Evolutionary conservation across 2,888 invertebrate species (phyloP).

Genomic region (Drosophila longiperda): DNA sequence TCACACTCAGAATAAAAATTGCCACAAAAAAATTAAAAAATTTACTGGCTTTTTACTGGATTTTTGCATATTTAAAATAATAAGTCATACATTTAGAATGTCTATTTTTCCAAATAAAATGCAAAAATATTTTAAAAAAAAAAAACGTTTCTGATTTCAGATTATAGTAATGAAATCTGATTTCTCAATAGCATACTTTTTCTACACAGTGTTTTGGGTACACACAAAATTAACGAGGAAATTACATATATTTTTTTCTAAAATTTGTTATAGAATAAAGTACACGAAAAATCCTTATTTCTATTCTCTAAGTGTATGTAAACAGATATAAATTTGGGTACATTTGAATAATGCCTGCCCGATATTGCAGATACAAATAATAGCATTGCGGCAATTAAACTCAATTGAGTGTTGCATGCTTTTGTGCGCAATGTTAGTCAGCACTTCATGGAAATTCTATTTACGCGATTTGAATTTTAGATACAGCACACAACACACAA

Average conservation of each 20-base stretch:
- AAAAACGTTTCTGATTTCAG: neutral
- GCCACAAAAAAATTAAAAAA: neutral
- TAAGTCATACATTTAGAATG: neutral
- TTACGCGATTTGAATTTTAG: conserved; percentile 41
- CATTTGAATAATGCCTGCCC: conserved; percentile 42
- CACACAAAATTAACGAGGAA: neutral
- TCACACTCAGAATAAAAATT: neutral
- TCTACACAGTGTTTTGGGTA: neutral
- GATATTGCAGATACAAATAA: conserved; percentile 37
- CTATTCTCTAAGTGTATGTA: neutral
- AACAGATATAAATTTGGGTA: neutral
- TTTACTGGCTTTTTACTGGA: neutral
- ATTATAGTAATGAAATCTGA: neutral
- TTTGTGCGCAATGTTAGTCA: conserved; percentile 42
- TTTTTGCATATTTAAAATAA: neutral
- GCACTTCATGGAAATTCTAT: conserved; percentile 16
- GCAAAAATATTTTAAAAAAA: neutral
- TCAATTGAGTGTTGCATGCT: conserved; percentile 72
- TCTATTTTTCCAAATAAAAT: neutral
- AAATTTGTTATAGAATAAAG: neutral
- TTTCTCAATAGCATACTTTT: neutral
- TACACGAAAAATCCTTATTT: neutral
- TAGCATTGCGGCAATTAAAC: conserved; percentile 61
- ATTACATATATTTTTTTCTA: neutral
- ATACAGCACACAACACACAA: conserved; percentile 32